Percentiles rank a stretch among this genome's conserved stretches.
phyloP scores from a whole-genome alignment of 2,888 invertebrate species.

The Bellardia pandia region DNA sequence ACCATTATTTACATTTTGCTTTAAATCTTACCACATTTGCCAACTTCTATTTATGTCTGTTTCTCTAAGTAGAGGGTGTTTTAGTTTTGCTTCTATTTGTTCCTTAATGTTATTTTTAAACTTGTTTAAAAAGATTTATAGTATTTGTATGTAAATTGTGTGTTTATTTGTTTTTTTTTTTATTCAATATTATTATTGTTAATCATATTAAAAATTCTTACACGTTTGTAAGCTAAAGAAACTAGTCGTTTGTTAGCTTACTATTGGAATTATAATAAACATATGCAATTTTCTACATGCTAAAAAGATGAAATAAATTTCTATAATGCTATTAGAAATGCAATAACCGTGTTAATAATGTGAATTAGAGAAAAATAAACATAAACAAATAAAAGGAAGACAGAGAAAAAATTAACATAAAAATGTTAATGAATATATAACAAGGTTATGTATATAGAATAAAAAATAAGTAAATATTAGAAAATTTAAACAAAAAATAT shows the following conservation, averaged over 20 bases:
- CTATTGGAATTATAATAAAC: constrained; percentile 42
- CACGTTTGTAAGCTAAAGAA: constrained; percentile 45
- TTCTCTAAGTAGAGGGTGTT: constrained; percentile 7
- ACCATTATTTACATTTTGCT: too few relatives aligned
- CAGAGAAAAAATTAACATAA: constrained; percentile 35
- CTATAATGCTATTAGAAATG: constrained; percentile 48
- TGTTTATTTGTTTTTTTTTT: constrained; percentile 15
- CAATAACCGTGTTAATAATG: constrained; percentile 20
- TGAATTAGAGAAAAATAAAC: not conserved
- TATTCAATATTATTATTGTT: constrained; percentile 16
- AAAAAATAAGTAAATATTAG: not conserved
- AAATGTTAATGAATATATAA: constrained; percentile 48
- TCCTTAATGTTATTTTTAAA: constrained; percentile 42
- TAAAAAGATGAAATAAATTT: constrained; percentile 58
- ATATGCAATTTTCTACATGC: not conserved
- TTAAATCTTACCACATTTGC: too few relatives aligned
- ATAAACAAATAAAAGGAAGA: constrained; percentile 14
- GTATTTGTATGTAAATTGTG: constrained; percentile 56
- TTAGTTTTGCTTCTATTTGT: not conserved
- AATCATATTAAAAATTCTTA: constrained; percentile 60
- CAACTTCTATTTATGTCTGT: not conserved
- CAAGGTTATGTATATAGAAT: not conserved
- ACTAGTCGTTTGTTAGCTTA: constrained; percentile 40
- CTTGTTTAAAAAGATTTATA: constrained; percentile 53
- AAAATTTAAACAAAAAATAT: not conserved